These are phyloP conservation scores for Dryobates pubescens DNA, from an alignment of 2,797 vertebrate species.

Conservation along the genomic window DNA sequence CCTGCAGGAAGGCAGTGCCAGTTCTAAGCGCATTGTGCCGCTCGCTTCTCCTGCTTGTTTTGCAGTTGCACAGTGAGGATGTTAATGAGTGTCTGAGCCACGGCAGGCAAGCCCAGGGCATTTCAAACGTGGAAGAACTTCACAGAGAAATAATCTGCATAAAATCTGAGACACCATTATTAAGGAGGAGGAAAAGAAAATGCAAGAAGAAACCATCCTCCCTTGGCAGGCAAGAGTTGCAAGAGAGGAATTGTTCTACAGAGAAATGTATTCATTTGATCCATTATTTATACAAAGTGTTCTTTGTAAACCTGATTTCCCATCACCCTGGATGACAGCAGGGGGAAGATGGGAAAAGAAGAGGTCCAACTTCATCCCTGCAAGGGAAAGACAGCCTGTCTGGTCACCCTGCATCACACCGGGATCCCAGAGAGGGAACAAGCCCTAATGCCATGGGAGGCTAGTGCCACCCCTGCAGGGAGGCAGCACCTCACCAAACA, in stretches of 20 bases:
- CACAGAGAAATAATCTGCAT: conserved; percentile 73
- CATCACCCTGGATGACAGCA: conserved; percentile 56
- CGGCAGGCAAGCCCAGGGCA: conserved; percentile 68
- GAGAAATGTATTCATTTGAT: conserved; percentile 72
- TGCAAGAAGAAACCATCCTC: conserved; percentile 57
- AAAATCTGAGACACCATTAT: conserved; percentile 68
- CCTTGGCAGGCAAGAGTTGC: conserved; percentile 25
- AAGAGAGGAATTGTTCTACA: conserved; percentile 63
- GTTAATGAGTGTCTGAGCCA: conserved; percentile 70
- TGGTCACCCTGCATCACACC: background rate
- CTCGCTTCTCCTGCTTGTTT: conserved; percentile 52
- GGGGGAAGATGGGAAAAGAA: conserved; percentile 44
- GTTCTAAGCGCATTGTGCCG: background rate
- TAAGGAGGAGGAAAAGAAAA: conserved; percentile 58
- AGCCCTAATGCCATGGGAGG: background rate
- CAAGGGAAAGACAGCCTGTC: background rate
- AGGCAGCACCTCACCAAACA: background rate
- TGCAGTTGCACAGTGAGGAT: conserved; percentile 19
- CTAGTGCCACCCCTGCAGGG: background rate
- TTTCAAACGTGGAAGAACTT: conserved; percentile 67
- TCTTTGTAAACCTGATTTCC: conserved; percentile 68
- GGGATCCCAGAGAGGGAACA: background rate
- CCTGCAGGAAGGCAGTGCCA: background rate
- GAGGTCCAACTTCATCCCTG: conserved; percentile 34
- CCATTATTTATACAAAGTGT: conserved; percentile 73